These are phyloP conservation scores for Zaprionus davidi DNA, from an alignment of 1,140 invertebrate species.

Conservation along the genomic window DNA sequence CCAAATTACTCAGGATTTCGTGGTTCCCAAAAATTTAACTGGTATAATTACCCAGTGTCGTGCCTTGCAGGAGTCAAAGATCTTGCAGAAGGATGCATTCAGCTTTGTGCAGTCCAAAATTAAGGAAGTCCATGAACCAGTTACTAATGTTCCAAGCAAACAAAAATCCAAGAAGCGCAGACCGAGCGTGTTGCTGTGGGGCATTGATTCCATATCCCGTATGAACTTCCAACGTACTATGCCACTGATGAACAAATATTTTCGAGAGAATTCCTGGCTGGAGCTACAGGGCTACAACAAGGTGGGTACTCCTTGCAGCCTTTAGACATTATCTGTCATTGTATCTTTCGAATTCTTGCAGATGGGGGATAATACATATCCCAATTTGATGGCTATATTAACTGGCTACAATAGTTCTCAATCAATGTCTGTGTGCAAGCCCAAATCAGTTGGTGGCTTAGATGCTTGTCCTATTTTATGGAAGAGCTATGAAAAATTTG, in stretches of 20 bases:
- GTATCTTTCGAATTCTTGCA: conserved; percentile 37
- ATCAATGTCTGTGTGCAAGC: conserved; percentile 85
- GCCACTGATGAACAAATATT: conserved; percentile 62
- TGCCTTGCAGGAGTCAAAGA: not conserved
- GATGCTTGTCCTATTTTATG: conserved; percentile 91
- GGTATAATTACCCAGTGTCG: conserved; percentile 65
- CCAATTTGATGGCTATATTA: conserved; percentile 91
- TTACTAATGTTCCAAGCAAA: not conserved
- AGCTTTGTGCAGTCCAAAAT: conserved; percentile 62
- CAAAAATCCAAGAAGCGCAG: not conserved
- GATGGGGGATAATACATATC: conserved; percentile 92
- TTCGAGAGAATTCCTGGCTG: conserved; percentile 52
- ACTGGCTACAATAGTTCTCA: conserved; percentile 87
- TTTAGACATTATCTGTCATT: not conserved
- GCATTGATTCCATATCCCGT: conserved; percentile 75
- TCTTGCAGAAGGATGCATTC: conserved; percentile 65
- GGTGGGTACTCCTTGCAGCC: conserved; percentile 35
- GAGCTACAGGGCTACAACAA: conserved; percentile 77
- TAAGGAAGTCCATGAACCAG: not conserved
- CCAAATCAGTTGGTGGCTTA: conserved; percentile 84
- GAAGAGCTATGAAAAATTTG: conserved; percentile 89
- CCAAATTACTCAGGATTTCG: conserved; percentile 56
- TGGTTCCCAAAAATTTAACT: conserved; percentile 52
- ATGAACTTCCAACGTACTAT: conserved; percentile 84
- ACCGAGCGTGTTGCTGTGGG: conserved; percentile 70